These are phyloP conservation scores for Vireo griseus DNA, from an alignment of 2,797 vertebrate genomes.

Conservation along the genomic window DNA sequence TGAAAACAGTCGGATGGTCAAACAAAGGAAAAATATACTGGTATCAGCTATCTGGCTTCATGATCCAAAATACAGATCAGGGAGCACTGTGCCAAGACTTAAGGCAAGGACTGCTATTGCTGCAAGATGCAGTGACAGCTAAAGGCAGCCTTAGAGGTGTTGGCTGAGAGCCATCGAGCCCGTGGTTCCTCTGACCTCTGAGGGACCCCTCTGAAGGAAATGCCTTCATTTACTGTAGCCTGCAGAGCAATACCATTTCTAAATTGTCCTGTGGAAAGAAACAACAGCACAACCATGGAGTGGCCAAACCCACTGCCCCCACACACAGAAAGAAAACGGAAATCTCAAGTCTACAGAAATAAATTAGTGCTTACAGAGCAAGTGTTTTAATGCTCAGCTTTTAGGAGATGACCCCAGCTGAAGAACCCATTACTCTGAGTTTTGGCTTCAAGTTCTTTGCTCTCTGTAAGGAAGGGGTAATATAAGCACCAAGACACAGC, in stretches of 20 bases:
- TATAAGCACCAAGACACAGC: neutral
- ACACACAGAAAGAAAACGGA: neutral
- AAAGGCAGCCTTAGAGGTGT: neutral
- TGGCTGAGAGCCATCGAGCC: neutral
- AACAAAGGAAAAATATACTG: neutral
- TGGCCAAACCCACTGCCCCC: neutral
- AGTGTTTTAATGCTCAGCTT: neutral
- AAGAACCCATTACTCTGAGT: neutral
- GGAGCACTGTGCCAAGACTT: neutral
- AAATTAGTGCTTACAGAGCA: neutral
- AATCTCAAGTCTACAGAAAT: neutral
- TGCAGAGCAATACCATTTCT: neutral
- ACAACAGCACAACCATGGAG: accelerated
- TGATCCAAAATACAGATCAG: neutral
- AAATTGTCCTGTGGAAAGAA: neutral
- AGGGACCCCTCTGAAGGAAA: neutral
- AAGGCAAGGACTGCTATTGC: neutral
- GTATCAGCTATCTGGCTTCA: neutral
- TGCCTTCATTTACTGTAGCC: neutral
- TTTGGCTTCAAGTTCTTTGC: neutral
- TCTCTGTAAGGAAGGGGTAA: neutral
- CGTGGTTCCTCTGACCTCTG: neutral
- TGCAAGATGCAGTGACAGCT: neutral
- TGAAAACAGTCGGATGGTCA: neutral
- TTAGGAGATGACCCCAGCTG: neutral